Evolutionary conservation across 2,888 invertebrate species (phyloP).

Genomic region (Endomychus coccineus): DNA sequence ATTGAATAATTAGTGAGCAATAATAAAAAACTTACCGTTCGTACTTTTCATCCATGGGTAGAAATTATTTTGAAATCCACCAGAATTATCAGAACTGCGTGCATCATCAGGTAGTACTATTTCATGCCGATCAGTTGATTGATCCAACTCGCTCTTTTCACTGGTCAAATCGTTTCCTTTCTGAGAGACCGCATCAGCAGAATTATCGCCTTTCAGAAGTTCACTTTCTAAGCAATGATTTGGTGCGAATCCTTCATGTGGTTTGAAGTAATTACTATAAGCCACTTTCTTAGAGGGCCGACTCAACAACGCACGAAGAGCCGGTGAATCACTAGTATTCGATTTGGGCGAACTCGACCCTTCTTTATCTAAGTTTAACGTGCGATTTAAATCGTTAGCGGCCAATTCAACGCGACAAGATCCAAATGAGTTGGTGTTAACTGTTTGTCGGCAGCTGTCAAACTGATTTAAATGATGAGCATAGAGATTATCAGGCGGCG

Average conservation of each 20-base stretch:
- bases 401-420: neutral
- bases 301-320: slow-evolving; percentile 53
- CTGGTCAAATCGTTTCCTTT: slow-evolving; percentile 39
- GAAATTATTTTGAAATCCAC: slow-evolving; percentile 14
- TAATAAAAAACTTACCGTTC: slow-evolving; percentile 37
- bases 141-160: slow-evolving; percentile 41
- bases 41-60: slow-evolving; percentile 56
- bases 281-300: slow-evolving; percentile 35
- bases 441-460: slow-evolving; percentile 27
- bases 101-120: slow-evolving; percentile 14
- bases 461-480: slow-evolving; percentile 25
- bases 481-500: slow-evolving; percentile 24
- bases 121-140: no score
- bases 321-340: slow-evolving; percentile 42
- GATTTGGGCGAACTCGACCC: slow-evolving; percentile 23
- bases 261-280: slow-evolving; percentile 33
- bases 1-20: no score
- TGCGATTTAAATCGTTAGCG: neutral
- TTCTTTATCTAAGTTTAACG: neutral
- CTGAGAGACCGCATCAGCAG: slow-evolving; percentile 40
- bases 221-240: slow-evolving; percentile 32
- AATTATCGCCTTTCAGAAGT: slow-evolving; percentile 10
- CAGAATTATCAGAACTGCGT: neutral
- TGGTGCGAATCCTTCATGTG: slow-evolving; percentile 31
- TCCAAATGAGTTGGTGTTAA: neutral